These are phyloP conservation scores for Callospermophilus lateralis DNA, from an alignment of 2,113 vertebrate genomes.

Conservation along the genomic window DNA sequence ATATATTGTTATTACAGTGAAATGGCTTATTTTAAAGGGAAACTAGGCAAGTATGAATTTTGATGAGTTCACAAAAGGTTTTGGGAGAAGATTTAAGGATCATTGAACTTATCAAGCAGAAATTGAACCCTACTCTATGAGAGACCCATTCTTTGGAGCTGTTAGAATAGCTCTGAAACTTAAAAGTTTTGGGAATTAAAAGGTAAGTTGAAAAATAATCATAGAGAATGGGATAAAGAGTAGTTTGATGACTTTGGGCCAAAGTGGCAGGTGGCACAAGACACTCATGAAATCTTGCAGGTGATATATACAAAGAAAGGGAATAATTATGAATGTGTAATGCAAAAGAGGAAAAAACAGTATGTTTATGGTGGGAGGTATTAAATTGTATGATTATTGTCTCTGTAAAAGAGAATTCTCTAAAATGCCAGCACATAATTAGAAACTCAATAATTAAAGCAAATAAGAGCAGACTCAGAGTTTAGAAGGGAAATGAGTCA, in stretches of 20 bases:
- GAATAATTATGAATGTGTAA: not conserved
- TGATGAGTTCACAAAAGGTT: not conserved
- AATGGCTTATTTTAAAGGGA: not conserved
- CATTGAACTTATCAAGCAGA: not conserved
- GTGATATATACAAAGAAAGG: not conserved
- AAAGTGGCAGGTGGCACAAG: not conserved
- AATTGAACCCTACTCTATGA: not conserved
- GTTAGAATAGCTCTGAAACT: not conserved
- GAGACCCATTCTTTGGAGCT: not conserved
- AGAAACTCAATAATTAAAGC: not conserved
- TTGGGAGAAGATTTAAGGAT: not conserved
- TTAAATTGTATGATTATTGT: not conserved
- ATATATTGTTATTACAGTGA: not conserved
- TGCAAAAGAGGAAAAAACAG: not conserved
- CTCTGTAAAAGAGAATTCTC: not conserved
- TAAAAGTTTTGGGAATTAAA: not conserved
- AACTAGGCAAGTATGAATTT: not conserved
- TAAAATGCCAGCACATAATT: not conserved
- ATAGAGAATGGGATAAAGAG: not conserved
- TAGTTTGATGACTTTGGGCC: not conserved
- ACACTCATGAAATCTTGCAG: not conserved
- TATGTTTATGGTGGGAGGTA: not conserved
- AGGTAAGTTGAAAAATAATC: not conserved
- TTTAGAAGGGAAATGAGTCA: not conserved
- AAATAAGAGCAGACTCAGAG: not conserved